These are phyloP conservation scores for Chondrilla cf. caribensis DNA, from an alignment of 37 sponge, comb jelly and placozoan genomes.

Conservation along the genomic window DNA sequence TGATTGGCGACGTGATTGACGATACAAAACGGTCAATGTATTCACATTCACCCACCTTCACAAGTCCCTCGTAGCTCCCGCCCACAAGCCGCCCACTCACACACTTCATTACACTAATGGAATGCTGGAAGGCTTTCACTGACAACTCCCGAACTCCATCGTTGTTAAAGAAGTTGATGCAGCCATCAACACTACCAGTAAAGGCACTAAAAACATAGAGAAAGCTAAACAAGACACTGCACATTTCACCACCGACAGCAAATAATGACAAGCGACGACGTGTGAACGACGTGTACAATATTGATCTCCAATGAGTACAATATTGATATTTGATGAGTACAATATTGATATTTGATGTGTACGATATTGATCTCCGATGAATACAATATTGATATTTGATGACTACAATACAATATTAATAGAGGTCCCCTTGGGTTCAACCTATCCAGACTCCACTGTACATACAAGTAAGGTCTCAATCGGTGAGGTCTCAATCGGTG, in stretches of 20 bases:
- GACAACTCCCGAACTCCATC: conserved; percentile 24
- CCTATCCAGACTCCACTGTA: too few relatives aligned
- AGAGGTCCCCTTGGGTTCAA: too few relatives aligned
- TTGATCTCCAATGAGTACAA: too few relatives aligned
- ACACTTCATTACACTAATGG: conserved; percentile 54
- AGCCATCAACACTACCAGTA: conserved; percentile 65
- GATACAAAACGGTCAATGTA: too few relatives aligned
- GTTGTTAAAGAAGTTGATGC: conserved; percentile 38
- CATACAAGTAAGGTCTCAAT: too few relatives aligned
- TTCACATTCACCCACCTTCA: conserved; percentile 37
- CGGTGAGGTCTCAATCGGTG: too few relatives aligned
- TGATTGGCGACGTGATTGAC: too few relatives aligned
- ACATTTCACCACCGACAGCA: too few relatives aligned
- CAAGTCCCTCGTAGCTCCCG: conserved; percentile 53
- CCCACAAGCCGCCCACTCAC: conserved; percentile 28
- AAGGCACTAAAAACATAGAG: conserved; percentile 44
- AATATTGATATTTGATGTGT: not conserved
- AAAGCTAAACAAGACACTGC: too few relatives aligned
- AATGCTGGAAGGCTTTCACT: conserved; percentile 41
- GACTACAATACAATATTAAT: not conserved
- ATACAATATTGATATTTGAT: not conserved
- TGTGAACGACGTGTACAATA: too few relatives aligned
- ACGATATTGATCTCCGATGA: not conserved
- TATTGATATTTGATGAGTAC: too few relatives aligned
- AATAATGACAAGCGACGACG: too few relatives aligned